phyloP scores from a whole-genome alignment of 1,140 invertebrate species.

The Thereuonema tuberculata region DNA sequence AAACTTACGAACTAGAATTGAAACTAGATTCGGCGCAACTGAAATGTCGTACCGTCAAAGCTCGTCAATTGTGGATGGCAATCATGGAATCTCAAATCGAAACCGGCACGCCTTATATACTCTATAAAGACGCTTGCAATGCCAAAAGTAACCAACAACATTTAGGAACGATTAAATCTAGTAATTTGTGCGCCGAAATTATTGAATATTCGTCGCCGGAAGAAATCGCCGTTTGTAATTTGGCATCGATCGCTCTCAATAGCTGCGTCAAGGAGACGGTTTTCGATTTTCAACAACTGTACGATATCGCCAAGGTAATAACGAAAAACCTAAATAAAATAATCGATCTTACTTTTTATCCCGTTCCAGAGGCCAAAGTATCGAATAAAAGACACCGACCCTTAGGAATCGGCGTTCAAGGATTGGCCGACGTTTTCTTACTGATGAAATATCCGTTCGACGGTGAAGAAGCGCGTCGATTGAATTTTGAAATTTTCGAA shows the following conservation, averaged over 20 bases:
- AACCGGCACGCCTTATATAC: conserved; percentile 97
- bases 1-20: conserved; percentile 46
- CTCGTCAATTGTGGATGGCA: conserved; percentile 82
- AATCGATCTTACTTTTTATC: conserved; percentile 95
- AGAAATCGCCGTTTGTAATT: conserved; percentile 51
- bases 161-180: conserved; percentile 95
- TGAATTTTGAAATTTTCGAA: conserved; percentile 2
- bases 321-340: conserved; percentile 93
- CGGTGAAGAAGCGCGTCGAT: neutral
- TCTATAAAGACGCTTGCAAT: conserved; percentile 97
- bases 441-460: neutral
- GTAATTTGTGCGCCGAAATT: conserved; percentile 97
- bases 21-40: too few species aligned
- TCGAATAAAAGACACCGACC: neutral
- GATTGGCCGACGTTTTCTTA: neutral
- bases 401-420: conserved; percentile 4
- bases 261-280: neutral
- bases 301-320: conserved; percentile 73
- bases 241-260: too few species aligned
- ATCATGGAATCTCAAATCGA: conserved; percentile 94
- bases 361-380: conserved; percentile 55
- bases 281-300: conserved; percentile 82
- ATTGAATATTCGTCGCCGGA: conserved; percentile 81
- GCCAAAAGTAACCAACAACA: conserved; percentile 97
- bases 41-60: too few species aligned